phyloP scores from a whole-genome alignment of 1,140 invertebrate species.

The Coelopa frigida region DNA sequence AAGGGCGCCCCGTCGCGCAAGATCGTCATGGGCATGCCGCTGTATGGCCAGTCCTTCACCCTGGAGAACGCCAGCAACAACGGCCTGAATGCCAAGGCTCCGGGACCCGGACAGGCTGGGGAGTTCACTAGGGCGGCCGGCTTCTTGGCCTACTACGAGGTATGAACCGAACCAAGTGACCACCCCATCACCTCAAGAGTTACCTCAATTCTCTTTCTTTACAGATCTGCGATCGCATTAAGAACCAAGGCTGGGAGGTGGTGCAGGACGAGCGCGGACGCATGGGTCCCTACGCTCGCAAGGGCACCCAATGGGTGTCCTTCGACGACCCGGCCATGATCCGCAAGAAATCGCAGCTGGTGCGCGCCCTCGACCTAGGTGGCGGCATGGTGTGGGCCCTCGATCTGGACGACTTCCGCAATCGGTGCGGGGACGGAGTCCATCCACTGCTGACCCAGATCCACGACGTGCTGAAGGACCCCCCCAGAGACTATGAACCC shows the following conservation, averaged over 20 bases:
- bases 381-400: constrained; percentile 89
- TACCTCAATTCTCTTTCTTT: constrained; percentile 1
- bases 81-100: constrained; percentile 66
- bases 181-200: background rate
- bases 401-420: constrained; percentile 78
- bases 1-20: constrained; percentile 72
- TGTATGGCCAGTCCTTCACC: constrained; percentile 84
- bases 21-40: constrained; percentile 80
- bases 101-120: constrained; percentile 67
- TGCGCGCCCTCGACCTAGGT: constrained; percentile 66
- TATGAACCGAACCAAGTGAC: constrained; percentile 40
- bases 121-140: constrained; percentile 76
- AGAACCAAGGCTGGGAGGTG: constrained; percentile 67
- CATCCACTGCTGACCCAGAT: constrained; percentile 69
- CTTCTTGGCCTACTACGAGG: constrained; percentile 84
- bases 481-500: constrained; percentile 26
- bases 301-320: constrained; percentile 81
- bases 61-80: constrained; percentile 52
- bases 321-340: constrained; percentile 79
- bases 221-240: constrained; percentile 73
- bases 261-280: constrained; percentile 64
- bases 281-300: constrained; percentile 82
- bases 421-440: constrained; percentile 64
- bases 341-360: constrained; percentile 66
- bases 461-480: constrained; percentile 53